Evolutionary conservation across 2,888 invertebrate species (phyloP).

Genomic region (Unio delphinus): DNA sequence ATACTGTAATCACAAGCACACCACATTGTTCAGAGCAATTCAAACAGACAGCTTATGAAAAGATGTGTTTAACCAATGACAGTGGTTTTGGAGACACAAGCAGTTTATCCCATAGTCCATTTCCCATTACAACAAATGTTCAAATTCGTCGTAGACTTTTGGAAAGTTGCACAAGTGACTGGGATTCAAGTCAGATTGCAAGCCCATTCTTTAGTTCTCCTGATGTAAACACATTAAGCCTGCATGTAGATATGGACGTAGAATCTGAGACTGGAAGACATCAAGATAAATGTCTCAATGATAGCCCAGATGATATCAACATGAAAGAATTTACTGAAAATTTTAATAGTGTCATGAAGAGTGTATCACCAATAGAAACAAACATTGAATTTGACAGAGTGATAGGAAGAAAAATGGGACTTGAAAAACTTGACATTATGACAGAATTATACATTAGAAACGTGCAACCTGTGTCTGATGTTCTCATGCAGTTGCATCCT

Average conservation of each 20-base stretch:
- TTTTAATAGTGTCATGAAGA: constrained; percentile 22
- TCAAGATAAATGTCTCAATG: no score
- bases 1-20: no score
- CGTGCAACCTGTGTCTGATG: constrained; percentile 25
- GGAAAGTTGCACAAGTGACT: not conserved
- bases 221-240: not conserved
- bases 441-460: constrained; percentile 36
- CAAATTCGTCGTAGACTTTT: no score
- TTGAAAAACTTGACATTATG: constrained; percentile 52
- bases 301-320: no score
- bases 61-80: constrained; percentile 12
- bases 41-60: not conserved
- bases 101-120: no score
- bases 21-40: no score
- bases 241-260: no score
- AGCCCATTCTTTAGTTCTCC: not conserved
- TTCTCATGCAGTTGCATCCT: constrained; percentile 37
- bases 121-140: no score
- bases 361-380: constrained; percentile 30
- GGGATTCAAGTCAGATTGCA: constrained; percentile 8
- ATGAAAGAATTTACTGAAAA: constrained; percentile 9
- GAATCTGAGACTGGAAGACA: no score
- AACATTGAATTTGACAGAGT: constrained; percentile 24
- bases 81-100: constrained; percentile 15
- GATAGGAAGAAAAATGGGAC: constrained; percentile 58